phyloP scores from a whole-genome alignment of 2,113 vertebrate genomes.

The Calyptommatus sinebrachiatus region DNA sequence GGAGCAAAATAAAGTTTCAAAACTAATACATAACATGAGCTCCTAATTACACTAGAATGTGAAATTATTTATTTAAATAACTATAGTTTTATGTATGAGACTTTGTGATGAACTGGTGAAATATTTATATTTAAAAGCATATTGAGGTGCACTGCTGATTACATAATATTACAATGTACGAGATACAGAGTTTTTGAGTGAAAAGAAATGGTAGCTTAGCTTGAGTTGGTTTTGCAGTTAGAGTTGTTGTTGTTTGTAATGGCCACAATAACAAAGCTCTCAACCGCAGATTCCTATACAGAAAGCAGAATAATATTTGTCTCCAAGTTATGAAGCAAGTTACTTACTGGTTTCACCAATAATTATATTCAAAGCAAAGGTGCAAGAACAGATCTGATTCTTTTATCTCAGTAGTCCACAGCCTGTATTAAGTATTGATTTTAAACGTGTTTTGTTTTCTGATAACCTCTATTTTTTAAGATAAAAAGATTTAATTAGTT shows the following conservation, averaged over 20 bases:
- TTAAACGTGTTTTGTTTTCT: background rate
- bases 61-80: slow-evolving; percentile 75
- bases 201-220: slow-evolving; percentile 29
- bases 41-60: slow-evolving; percentile 73
- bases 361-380: background rate
- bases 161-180: slow-evolving; percentile 52
- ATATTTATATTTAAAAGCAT: slow-evolving; percentile 68
- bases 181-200: slow-evolving; percentile 48
- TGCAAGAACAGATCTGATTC: slow-evolving; percentile 19
- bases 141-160: slow-evolving; percentile 53
- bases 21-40: slow-evolving; percentile 64
- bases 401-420: background rate
- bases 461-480: slow-evolving; percentile 1
- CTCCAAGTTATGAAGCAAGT: background rate
- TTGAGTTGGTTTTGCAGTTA: slow-evolving; percentile 36
- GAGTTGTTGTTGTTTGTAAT: background rate
- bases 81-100: slow-evolving; percentile 67
- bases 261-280: background rate
- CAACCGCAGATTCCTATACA: slow-evolving; percentile 1
- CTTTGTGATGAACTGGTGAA: slow-evolving; percentile 62
- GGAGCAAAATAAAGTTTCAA: slow-evolving; percentile 70
- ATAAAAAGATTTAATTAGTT: slow-evolving; percentile 2
- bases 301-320: background rate
- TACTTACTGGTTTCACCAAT: background rate
- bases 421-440: slow-evolving; percentile 34